Evolutionary conservation across 2,113 vertebrate genomes (phyloP).

Genomic region (Channa argus): DNA sequence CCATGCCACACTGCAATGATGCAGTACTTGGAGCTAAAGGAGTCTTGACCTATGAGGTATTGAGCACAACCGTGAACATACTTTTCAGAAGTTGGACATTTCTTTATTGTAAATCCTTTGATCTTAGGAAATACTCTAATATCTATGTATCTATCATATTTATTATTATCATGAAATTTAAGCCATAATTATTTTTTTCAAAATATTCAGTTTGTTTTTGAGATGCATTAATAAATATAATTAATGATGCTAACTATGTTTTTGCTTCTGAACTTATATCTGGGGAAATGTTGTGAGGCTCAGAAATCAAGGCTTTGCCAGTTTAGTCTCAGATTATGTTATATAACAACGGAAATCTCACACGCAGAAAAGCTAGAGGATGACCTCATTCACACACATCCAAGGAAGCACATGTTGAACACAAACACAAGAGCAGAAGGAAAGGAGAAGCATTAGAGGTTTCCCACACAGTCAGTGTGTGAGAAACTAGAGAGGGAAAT

Average conservation of each 20-base stretch:
- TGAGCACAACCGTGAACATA: too few species aligned
- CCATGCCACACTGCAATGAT: too few species aligned
- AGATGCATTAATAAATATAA: not conserved
- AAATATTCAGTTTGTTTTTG: too few species aligned
- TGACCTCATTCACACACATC: constrained; percentile 8
- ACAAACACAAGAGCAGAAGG: constrained; percentile 17
- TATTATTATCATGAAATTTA: too few species aligned
- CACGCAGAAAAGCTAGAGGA: not conserved
- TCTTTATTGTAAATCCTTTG: too few species aligned
- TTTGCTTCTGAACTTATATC: not conserved
- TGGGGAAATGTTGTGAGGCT: not conserved
- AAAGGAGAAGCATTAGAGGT: not conserved
- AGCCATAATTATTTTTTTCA: too few species aligned
- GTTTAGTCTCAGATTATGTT: not conserved
- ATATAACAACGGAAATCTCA: not conserved
- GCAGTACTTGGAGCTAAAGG: too few species aligned
- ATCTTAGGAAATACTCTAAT: too few species aligned
- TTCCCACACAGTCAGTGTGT: constrained; percentile 8
- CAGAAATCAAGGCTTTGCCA: not conserved
- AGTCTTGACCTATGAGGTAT: too few species aligned
- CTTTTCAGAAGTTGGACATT: too few species aligned
- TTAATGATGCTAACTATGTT: not conserved
- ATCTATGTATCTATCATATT: too few species aligned
- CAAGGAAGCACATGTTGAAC: not conserved
- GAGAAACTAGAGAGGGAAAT: constrained; percentile 1